Percentiles rank a stretch among this genome's conserved stretches.
phyloP scores from a whole-genome alignment of 2,113 vertebrate species.

The Callospermophilus lateralis region DNA sequence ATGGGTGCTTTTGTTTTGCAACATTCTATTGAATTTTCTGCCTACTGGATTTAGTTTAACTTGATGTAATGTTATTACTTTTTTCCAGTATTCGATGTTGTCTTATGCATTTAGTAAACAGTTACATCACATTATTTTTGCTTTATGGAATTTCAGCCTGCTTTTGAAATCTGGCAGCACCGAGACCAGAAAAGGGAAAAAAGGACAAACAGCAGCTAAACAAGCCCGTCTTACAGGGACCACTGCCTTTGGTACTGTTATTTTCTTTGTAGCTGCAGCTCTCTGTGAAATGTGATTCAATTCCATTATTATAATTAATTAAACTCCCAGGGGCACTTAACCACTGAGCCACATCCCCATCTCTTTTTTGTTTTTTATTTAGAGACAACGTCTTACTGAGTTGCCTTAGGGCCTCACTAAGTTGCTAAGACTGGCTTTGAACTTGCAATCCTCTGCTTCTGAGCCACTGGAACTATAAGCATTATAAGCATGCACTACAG shows the following conservation, averaged over 20 bases:
- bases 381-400: too few relatives aligned
- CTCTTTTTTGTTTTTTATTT: too few relatives aligned
- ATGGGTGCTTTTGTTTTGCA: conserved; percentile 58
- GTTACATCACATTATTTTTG: conserved; percentile 65
- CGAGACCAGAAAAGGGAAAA: neutral
- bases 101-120: conserved; percentile 72
- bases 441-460: too few relatives aligned
- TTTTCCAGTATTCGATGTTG: conserved; percentile 56
- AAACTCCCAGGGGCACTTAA: neutral
- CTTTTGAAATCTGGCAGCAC: conserved; percentile 54
- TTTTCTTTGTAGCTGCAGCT: neutral
- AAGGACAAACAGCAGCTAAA: neutral
- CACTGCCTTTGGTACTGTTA: neutral
- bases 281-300: conserved; percentile 1
- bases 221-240: neutral
- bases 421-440: too few relatives aligned
- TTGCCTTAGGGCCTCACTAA: too few relatives aligned
- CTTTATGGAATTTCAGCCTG: conserved; percentile 54
- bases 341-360: too few relatives aligned
- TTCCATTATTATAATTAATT: neutral
- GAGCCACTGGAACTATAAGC: too few relatives aligned
- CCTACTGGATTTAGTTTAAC: conserved; percentile 72
- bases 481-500: too few relatives aligned
- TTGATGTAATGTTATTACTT: conserved; percentile 76
- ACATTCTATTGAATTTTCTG: conserved; percentile 71